phyloP scores from a whole-genome alignment of 2,797 vertebrate species.

The Novumbra hubbsi region DNA sequence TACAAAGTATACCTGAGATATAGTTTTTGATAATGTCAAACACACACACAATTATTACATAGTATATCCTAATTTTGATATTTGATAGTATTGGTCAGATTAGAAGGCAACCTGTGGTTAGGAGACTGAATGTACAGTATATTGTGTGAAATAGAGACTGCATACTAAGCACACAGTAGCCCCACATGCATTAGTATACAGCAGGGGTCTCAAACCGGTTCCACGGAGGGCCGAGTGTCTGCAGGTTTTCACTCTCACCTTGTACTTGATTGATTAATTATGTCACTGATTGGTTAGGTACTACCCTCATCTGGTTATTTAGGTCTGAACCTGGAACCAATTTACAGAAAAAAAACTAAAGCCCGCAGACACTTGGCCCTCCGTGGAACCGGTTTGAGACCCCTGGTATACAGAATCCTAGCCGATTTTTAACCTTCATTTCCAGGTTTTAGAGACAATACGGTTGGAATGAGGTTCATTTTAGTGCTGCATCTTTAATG shows the following conservation, averaged over 20 bases:
- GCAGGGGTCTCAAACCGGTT: too few relatives aligned
- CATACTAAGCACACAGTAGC: background rate
- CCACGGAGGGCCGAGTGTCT: too few relatives aligned
- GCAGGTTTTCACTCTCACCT: too few relatives aligned
- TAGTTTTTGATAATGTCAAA: constrained; percentile 71
- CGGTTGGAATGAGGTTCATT: background rate
- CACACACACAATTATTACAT: constrained; percentile 21
- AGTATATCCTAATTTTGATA: too few relatives aligned
- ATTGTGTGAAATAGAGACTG: background rate
- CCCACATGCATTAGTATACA: background rate
- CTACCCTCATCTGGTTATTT: too few relatives aligned
- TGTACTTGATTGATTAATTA: too few relatives aligned
- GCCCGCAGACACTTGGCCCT: too few relatives aligned
- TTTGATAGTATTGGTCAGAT: too few relatives aligned
- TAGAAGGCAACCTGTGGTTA: constrained; percentile 54
- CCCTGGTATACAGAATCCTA: background rate
- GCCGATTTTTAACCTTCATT: background rate
- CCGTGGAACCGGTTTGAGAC: too few relatives aligned
- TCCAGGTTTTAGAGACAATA: background rate
- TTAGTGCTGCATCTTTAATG: background rate
- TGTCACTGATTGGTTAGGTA: too few relatives aligned
- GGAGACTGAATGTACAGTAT: background rate
- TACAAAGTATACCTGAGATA: constrained; percentile 64
- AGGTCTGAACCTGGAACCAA: too few relatives aligned
- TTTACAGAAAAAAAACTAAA: too few relatives aligned